Percentiles rank a stretch among this genome's conserved stretches.
phyloP scores from a whole-genome alignment of 2,888 invertebrate genomes.

The Entomobrya multifasciata region DNA sequence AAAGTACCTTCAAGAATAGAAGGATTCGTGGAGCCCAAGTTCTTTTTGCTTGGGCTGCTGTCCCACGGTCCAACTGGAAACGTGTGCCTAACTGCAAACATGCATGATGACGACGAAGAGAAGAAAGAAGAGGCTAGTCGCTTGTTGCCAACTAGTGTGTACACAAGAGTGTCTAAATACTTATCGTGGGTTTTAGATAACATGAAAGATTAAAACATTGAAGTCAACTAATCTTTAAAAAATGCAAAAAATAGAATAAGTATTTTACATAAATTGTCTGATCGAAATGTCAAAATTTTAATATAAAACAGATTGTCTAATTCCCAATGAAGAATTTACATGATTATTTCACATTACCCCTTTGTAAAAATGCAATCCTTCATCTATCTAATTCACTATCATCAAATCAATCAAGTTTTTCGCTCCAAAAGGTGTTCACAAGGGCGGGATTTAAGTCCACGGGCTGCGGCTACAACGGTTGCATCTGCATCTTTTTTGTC shows the following conservation, averaged over 20 bases:
- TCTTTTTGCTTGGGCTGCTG: constrained; percentile 70
- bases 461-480: too few species aligned
- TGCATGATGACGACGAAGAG: neutral
- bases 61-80: constrained; percentile 65
- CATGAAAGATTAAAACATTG: constrained; percentile 62
- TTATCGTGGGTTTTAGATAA: constrained; percentile 76
- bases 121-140: constrained; percentile 29
- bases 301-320: too few species aligned
- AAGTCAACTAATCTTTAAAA: neutral
- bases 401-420: too few species aligned
- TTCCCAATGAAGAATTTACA: too few species aligned
- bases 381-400: too few species aligned
- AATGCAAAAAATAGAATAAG: neutral
- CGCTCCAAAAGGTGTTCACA: too few species aligned
- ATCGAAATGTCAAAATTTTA: neutral
- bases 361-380: too few species aligned
- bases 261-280: neutral
- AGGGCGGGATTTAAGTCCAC: too few species aligned
- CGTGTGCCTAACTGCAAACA: constrained; percentile 36
- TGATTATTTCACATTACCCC: too few species aligned
- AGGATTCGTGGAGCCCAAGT: constrained; percentile 68
- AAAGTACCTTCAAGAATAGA: constrained; percentile 43
- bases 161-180: constrained; percentile 67
- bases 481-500: too few species aligned
- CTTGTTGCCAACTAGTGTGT: constrained; percentile 69